These are phyloP conservation scores for Drosophila pseudoananassae DNA, from an alignment of 1,140 invertebrate genomes.

Conservation along the genomic window DNA sequence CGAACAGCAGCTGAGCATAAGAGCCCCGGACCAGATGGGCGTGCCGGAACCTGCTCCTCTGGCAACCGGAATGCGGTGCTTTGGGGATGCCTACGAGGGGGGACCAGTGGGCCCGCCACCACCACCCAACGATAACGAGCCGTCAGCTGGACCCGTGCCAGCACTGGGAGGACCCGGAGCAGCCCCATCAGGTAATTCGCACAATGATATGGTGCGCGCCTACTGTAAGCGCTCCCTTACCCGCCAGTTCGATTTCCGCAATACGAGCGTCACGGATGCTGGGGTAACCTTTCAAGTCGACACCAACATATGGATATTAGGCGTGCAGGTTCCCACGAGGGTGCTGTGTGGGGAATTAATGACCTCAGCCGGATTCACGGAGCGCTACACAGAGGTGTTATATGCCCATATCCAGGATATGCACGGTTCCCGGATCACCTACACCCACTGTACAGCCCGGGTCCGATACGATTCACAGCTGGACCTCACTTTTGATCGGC, in stretches of 20 bases:
- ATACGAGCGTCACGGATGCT: slow-evolving; percentile 89
- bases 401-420: slow-evolving; percentile 91
- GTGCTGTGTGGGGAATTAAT: slow-evolving; percentile 85
- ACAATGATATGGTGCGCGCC: slow-evolving; percentile 85
- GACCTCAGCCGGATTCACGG: slow-evolving; percentile 79
- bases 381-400: slow-evolving; percentile 89
- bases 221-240: slow-evolving; percentile 88
- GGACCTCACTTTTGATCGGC: slow-evolving; percentile 91
- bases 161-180: slow-evolving; percentile 3
- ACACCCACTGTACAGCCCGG: slow-evolving; percentile 91
- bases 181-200: slow-evolving; percentile 35
- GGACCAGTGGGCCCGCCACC: not conserved
- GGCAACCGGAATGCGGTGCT: slow-evolving; percentile 20
- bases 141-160: not conserved
- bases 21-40: slow-evolving; percentile 22
- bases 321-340: slow-evolving; percentile 87
- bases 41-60: slow-evolving; percentile 3
- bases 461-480: slow-evolving; percentile 88
- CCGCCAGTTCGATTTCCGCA: slow-evolving; percentile 88
- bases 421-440: slow-evolving; percentile 90
- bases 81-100: slow-evolving; percentile 45
- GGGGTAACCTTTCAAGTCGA: slow-evolving; percentile 90
- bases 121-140: slow-evolving; percentile 54
- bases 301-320: slow-evolving; percentile 90
- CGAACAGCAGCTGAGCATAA: slow-evolving; percentile 32